Conservation (phyloP, 2,888 invertebrate species). For the Ypsolopha scabrella region DNA sequence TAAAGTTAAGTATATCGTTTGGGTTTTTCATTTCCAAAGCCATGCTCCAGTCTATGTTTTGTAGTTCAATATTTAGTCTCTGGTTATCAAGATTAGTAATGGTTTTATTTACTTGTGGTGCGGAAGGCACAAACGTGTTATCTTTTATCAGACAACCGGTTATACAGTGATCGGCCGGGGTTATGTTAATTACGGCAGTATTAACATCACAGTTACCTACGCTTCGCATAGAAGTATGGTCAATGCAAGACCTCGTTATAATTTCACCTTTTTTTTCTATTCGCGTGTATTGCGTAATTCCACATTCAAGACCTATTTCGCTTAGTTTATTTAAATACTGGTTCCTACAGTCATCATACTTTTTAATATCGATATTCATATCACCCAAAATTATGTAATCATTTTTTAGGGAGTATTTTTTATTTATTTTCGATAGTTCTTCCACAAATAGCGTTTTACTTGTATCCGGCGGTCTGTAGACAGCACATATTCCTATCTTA, state of each 20-base stretch:
- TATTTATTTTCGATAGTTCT: neutral
- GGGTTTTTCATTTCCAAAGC: neutral
- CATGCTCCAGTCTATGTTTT: conserved; percentile 1
- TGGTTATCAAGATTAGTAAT: neutral
- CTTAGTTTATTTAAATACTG: conserved; percentile 4
- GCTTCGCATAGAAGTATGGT: conserved; percentile 6
- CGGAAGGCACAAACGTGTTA: no score
- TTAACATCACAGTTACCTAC: no score
- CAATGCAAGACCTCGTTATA: conserved; percentile 8
- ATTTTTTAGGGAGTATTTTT: neutral
- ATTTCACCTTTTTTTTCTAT: conserved; percentile 5
- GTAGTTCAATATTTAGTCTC: neutral
- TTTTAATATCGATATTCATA: conserved; percentile 7
- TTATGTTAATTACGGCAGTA: no score
- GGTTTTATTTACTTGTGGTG: no score
- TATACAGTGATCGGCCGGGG: no score
- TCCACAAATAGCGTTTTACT: conserved; percentile 2
- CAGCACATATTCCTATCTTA: conserved; percentile 5
- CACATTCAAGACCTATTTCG: conserved; percentile 4
- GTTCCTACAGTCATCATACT: no score
- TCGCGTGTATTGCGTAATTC: conserved; percentile 8
- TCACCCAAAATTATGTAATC: conserved; percentile 7
- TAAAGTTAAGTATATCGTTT: conserved; percentile 2
- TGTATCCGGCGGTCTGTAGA: conserved; percentile 9
- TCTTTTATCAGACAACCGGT: no score